Evolutionary conservation across 2,888 invertebrate genomes (phyloP), one percentile per base, ranked within the genome.

Genomic region (Oscheius sp.): DNA sequence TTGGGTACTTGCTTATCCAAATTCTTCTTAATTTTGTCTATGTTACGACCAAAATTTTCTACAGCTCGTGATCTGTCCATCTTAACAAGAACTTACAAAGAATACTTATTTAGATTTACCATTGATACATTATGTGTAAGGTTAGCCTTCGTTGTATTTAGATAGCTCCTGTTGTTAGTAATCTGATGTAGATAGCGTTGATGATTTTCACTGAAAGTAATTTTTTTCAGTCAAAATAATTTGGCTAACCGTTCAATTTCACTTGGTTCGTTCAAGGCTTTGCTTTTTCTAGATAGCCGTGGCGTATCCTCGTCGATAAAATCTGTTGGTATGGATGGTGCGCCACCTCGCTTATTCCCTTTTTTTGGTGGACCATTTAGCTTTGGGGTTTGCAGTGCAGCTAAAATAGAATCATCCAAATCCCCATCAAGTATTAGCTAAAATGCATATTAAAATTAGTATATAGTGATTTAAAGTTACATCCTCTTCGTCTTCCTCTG

Each of bases 161-260:
- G 31, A 29, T 10, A 27, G 6, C 27, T 29, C 31, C 31, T 31
- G 53, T 53, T 53, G 33, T 25, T 55, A 6, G 33, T 55, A n/a
- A 55, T 55, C 20, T 55, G 34, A 23, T 55, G 55, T n/a, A 55
- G 23, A 55, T 55, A 55, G 2, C 55, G 55, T 34, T 34, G 55
- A 37, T 55, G 33, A 10, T 31, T 12, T 34, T 55, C 55, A 17
- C 48, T 20, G 6, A 15, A 6, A n/a, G n/a, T n/a, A n/a, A n/a
- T n/a, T n/a, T n/a, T n/a, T n/a, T n/a, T n/a, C n/a, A n/a, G n/a
- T n/a, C n/a, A n/a, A 42, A 42, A 12, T 6, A n/a, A n/a, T n/a
- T 42, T 4, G 42, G 15, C 42, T n/a, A 42, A 42, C 52, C 52
- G 25, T 27, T 52, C 15, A 1, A 29, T 29, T 12, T 27, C 29